phyloP scores from a whole-genome alignment of 2,797 vertebrate species.

The Microchirus variegatus region DNA sequence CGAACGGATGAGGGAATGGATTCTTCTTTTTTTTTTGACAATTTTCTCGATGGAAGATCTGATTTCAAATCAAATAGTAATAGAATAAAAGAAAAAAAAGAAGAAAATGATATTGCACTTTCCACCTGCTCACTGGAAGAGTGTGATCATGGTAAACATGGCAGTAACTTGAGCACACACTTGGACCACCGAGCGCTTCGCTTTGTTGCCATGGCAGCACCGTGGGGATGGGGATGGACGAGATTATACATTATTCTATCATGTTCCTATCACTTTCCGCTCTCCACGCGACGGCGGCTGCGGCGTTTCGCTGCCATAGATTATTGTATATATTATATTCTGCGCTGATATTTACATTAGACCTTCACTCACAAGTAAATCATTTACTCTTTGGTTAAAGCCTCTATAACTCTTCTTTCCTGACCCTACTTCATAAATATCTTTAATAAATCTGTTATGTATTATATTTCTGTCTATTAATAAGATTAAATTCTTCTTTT shows the following conservation, averaged over 20 bases:
- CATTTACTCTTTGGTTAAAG: conserved; percentile 77
- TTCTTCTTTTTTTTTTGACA: conserved; percentile 25
- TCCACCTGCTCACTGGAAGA: conserved; percentile 51
- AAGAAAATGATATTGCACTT: conserved; percentile 71
- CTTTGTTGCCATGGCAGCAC: conserved; percentile 68
- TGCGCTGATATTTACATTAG: conserved; percentile 59
- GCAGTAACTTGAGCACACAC: conserved; percentile 58
- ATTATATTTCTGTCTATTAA: neutral
- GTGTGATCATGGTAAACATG: conserved; percentile 52
- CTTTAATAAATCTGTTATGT: conserved; percentile 43
- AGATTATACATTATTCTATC: conserved; percentile 34
- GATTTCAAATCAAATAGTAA: conserved; percentile 51
- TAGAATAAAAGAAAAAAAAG: conserved; percentile 46
- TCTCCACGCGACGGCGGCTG: conserved; percentile 13
- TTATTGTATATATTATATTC: conserved; percentile 25
- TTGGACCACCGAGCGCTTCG: conserved; percentile 40
- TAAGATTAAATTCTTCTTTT: conserved; percentile 28
- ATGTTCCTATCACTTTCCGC: too few relatives aligned
- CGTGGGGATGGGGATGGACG: conserved; percentile 17
- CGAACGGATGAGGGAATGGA: conserved; percentile 43
- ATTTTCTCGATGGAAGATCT: conserved; percentile 63
- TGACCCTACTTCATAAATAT: conserved; percentile 54
- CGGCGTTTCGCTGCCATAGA: neutral
- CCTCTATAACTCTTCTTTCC: conserved; percentile 65
- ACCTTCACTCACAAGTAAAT: conserved; percentile 51